Evolutionary conservation across 2,888 invertebrate species (phyloP), one percentile per base, ranked within the genome.

Genomic region (Lochmaea crataegi): DNA sequence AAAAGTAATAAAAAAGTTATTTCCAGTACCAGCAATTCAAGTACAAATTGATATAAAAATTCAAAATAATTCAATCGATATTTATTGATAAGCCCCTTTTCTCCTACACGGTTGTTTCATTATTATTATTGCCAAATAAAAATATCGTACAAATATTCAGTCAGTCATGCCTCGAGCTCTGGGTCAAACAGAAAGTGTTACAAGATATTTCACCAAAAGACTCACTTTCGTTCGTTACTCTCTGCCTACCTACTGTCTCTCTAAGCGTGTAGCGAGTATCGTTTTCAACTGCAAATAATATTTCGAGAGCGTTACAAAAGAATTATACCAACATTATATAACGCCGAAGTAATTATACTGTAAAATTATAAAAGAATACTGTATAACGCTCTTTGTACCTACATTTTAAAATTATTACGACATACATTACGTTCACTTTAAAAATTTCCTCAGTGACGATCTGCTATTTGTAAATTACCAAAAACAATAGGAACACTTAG

Each of bases 321-420:
- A 26, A 64, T 64, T 22, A 64, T 64, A 42, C 63, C 18, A 42
- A 48, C 18, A 11, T 64, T 64, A 64, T 64, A 26, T 64, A 64
- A 64, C 22, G 11, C 18, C 2, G 48, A 12, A 11, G 32, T 18
- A 48, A 64, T 45, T 64, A 61, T 12, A 12, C 41, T 6, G 9
- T 5, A 18, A 16, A 53, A 45, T 45, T 1, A 12, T 41, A 7
- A 41, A 41, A 41, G 41, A 10, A 41, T 42, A 26, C 26, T 3
- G 26, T 26, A 26, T 26, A 26, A 26, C 26, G 5, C 5, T 2
- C 26, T 4, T 11, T 42, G 42, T 57, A 41, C 14, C 26, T 26
- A 26, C 5, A 4, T 26, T 26, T 26, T 26, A 3, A 26, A 26
- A 26, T 26, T 26, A 2, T 26, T 26, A 26, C 5, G 3, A 26